Base-by-base conservation (phyloP, 23 tunicate species). In the Botrylloides violaceus region DNA sequence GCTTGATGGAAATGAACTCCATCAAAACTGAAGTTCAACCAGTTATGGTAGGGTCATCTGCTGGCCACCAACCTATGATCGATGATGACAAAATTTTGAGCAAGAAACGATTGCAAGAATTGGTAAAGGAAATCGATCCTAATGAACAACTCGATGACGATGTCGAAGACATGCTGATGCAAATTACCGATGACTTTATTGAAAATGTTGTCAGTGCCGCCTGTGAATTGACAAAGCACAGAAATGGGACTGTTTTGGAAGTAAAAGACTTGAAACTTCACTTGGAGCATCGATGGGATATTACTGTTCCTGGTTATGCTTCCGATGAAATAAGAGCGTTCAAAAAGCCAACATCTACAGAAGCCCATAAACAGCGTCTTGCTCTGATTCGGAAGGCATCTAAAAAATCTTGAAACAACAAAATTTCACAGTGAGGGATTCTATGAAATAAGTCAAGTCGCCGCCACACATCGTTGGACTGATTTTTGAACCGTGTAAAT, bases 311-410 rank as follows among this genome's bases (percentile, higher is more conserved):
- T 28, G 98, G 98, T 6, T 93, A 66, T 65, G 80, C 88, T 27
- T 28, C 81, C 1, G 98, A 93, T 3, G 98, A 93, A 61, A 71
- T 83, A 23, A 73, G 58, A 75, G 66, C 85, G 3, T 71, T 79
- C 57, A 83, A 90, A 49, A 90, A 90, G 60, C 26, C 90, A 2
- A 15, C 56, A 5, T 5, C 85, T 27, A 78, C 97, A 38, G 98
- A 93, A 61, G 98, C 98, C 2, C 98, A 93, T 59, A 93, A 93
- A 70, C 98, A 93, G 34, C 47, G 98, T 71, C 72, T 93, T 22
- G 88, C 94, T 3, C 76, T 93, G 4, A 93, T 93, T 30, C 63
- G 98, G 76, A 93, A 86, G 65, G 93, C 94, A 32, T 76, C 75
- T 29, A 93, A 93, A 70, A 93, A 86, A 70, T 93, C 70, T 82